Conservation (phyloP, 2,888 invertebrate genomes). For the Eulithis testata region DNA sequence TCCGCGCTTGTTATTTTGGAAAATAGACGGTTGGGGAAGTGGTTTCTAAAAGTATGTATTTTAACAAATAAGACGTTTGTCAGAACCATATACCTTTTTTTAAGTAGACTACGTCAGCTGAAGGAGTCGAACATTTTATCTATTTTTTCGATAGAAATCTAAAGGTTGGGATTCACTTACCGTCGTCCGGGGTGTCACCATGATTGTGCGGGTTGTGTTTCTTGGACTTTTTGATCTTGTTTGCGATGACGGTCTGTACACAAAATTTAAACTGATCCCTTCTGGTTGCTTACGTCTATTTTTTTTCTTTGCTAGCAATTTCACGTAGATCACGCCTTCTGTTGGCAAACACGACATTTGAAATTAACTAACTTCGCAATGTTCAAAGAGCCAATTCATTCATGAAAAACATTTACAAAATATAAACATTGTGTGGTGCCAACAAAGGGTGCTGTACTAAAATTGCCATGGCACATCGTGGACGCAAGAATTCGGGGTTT, state of each 20-base stretch:
- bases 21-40: no score
- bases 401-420: constrained; percentile 44
- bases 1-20: no score
- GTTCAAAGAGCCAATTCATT: constrained; percentile 65
- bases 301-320: constrained; percentile 55
- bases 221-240: constrained; percentile 54
- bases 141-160: no score
- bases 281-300: constrained; percentile 65
- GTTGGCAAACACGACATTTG: constrained; percentile 70
- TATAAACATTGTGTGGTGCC: constrained; percentile 62
- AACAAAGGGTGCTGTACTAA: constrained; percentile 41
- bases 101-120: no score
- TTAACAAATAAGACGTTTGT: no score
- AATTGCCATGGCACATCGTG: constrained; percentile 5
- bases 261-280: constrained; percentile 69
- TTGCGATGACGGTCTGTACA: constrained; percentile 65
- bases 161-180: constrained; percentile 46
- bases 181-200: constrained; percentile 53
- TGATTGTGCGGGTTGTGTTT: constrained; percentile 51
- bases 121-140: no score
- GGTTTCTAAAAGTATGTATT: no score
- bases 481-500: not conserved
- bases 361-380: constrained; percentile 45
- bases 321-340: constrained; percentile 70
- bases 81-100: no score